Conservation (phyloP, 2,888 invertebrate species). For the Sacculina carcini region DNA sequence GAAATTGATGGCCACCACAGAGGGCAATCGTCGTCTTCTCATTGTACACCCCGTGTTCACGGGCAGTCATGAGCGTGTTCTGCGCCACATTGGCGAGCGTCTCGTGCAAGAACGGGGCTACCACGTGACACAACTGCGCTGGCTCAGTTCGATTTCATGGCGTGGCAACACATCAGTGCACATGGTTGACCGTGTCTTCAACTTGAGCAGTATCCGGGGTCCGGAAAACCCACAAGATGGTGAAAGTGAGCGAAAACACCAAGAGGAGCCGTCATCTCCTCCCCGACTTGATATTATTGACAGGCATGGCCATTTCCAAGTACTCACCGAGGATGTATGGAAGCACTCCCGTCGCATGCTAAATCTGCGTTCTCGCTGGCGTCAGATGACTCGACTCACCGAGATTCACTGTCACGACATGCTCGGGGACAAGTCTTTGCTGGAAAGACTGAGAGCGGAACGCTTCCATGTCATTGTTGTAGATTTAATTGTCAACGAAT, state of each 20-base stretch:
- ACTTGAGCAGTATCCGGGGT: too few species aligned
- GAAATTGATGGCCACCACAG: too few species aligned
- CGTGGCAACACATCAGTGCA: background rate
- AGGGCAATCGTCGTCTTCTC: too few species aligned
- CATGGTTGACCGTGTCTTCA: background rate
- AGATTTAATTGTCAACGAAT: slow-evolving; percentile 17
- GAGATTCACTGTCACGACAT: slow-evolving; percentile 12
- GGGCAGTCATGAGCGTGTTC: background rate
- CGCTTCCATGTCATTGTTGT: slow-evolving; percentile 17
- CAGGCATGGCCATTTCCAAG: background rate
- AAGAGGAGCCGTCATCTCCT: too few species aligned
- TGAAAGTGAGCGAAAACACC: too few species aligned
- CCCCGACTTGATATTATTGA: too few species aligned
- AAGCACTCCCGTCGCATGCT: too few species aligned
- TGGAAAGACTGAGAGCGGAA: slow-evolving; percentile 10
- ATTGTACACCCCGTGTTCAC: background rate
- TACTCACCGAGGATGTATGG: background rate
- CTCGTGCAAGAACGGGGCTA: background rate
- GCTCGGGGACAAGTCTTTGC: slow-evolving; percentile 11
- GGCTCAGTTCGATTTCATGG: too few species aligned
- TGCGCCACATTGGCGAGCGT: background rate
- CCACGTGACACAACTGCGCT: background rate
- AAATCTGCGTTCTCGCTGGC: too few species aligned
- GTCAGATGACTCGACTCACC: too few species aligned
- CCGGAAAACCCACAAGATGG: too few species aligned